Evolutionary conservation across 2,113 vertebrate genomes (phyloP).

Genomic region (Plecturocebus donacophilus): DNA sequence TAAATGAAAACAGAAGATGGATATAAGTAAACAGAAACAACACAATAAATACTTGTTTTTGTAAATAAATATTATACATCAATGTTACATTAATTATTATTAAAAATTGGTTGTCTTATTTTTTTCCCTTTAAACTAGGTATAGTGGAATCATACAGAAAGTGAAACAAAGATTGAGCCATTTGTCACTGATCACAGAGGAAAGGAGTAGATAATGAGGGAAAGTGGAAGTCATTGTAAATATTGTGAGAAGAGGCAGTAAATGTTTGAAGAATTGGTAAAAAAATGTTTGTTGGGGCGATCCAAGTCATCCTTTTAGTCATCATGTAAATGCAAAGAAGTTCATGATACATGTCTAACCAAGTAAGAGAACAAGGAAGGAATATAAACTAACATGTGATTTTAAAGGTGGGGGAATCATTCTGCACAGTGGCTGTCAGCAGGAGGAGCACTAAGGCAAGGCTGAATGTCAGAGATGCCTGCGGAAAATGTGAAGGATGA

Average conservation of each 20-base stretch:
- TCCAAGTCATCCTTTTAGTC: not conserved
- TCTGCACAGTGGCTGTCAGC: not conserved
- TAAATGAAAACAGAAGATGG: not conserved
- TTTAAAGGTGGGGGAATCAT: not conserved
- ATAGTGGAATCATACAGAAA: not conserved
- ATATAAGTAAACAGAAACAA: not conserved
- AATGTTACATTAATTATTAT: not conserved
- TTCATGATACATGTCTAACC: not conserved
- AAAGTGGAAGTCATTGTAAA: not conserved
- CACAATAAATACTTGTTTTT: not conserved
- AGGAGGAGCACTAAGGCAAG: not conserved
- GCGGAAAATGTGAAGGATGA: not conserved
- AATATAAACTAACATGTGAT: not conserved
- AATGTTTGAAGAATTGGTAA: not conserved
- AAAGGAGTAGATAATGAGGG: not conserved
- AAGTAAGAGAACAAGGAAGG: not conserved
- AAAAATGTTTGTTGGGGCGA: not conserved
- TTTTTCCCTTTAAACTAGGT: not conserved
- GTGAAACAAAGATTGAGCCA: not conserved
- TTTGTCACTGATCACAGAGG: not conserved
- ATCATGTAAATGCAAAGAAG: not conserved
- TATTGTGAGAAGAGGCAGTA: not conserved
- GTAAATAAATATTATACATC: not conserved
- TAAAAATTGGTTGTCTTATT: not conserved
- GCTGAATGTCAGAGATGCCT: fast-evolving